Base-by-base conservation (phyloP, 1,140 invertebrate genomes). In the Bombyx mandarina region DNA sequence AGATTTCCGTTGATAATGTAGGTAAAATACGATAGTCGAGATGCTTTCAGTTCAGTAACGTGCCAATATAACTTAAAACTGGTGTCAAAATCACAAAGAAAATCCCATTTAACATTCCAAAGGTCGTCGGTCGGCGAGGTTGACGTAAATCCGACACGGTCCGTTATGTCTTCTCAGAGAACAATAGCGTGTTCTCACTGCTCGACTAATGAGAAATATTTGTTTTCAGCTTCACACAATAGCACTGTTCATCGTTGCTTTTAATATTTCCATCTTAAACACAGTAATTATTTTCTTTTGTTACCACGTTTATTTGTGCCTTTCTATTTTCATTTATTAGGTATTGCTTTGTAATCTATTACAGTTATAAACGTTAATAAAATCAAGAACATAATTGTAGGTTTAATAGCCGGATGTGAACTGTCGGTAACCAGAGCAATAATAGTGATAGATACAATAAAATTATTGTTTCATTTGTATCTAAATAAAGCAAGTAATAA, bases 161-260 rank as follows among this genome's bases (percentile, higher is more conserved):
- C 84, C 84, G 82, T 87, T 87, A 84, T 87, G 73, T 79, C 80
- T 75, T 78, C 77, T 60, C 65, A 46, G 63, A 76, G 71, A 83
- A 87, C 82, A 86, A 86, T 86, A 67, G 68, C 56, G 63, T 69
- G 69, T 84, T 85, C 77, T 69, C 74, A 77, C 71, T 76, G 82
- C 75, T 77, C 76, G 73, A 68, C 73, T 85, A 82, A 82, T 83
- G 82, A 81, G 79, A 85, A 86, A 79, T 85, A 82, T 86, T 86
- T 86, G 83, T 87, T 85, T 86, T 82, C 73, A 78, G 61, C 66
- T 69, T 73, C 63, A 74, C 71, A 84, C 80, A 84, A 84, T 83
- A 71, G 18, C 49, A 7, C 66, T 79, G 65, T 73, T 81, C 72
- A 78, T 79, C 71, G 64, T 68, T 68, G 66, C 75, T 73, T 78